Percentiles rank a stretch among this genome's conserved stretches.
Evolutionary conservation across 2,888 invertebrate species (phyloP).

Genomic region (Agonopterix alstromeriana): DNA sequence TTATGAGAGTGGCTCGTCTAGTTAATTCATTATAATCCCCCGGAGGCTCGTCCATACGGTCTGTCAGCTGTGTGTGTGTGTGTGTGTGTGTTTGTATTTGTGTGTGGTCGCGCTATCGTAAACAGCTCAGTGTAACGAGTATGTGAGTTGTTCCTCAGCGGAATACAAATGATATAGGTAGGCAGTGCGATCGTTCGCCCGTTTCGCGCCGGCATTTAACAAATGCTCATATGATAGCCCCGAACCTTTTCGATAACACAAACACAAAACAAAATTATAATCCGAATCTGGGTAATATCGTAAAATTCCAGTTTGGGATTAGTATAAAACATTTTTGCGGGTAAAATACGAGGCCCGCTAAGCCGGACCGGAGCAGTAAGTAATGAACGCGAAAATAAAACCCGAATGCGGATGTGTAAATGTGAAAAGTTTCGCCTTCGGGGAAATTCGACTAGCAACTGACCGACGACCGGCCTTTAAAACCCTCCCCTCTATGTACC

Average conservation of each 20-base stretch:
- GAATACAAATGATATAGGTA: neutral
- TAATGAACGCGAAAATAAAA: neutral
- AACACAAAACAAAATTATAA: neutral
- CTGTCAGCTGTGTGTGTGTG: too few relatives aligned
- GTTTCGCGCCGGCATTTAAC: neutral
- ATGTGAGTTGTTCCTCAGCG: neutral
- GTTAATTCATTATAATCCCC: neutral
- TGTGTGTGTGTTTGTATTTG: too few relatives aligned
- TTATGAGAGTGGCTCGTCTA: neutral
- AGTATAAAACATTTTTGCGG: neutral
- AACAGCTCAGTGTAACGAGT: neutral
- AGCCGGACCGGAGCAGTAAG: neutral
- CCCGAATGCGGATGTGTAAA: conserved; percentile 2
- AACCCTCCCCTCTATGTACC: too few relatives aligned
- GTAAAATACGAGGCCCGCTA: neutral
- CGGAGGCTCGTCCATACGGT: neutral
- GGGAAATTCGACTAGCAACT: neutral
- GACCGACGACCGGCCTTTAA: too few relatives aligned
- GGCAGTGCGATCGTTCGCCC: neutral
- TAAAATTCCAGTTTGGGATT: neutral
- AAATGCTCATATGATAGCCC: neutral
- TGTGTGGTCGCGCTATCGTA: neutral
- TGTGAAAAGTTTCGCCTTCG: conserved; percentile 6
- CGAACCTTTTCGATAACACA: neutral
- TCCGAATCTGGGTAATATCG: neutral